These are phyloP conservation scores for Synanceia verrucosa DNA, from an alignment of 2,797 vertebrate species.

Conservation along the genomic window DNA sequence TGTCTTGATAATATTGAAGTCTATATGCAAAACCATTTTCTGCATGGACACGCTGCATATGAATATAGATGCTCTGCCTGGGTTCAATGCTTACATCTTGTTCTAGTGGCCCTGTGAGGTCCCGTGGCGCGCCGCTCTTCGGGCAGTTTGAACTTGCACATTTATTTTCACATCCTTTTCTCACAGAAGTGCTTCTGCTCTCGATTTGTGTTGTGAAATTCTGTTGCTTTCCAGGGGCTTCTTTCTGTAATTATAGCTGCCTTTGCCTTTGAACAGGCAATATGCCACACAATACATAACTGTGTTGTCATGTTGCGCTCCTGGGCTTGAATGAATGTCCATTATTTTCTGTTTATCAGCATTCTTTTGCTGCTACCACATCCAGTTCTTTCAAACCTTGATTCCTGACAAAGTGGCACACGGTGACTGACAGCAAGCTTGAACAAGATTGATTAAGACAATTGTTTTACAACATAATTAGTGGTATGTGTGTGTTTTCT, in stretches of 20 bases:
- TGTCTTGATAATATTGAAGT: constrained; percentile 11
- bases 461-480: constrained; percentile 6
- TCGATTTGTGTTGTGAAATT: not conserved
- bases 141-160: not conserved
- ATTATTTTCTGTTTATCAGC: not conserved
- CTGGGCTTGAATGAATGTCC: constrained; percentile 6
- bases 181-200: not conserved
- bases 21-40: constrained; percentile 8
- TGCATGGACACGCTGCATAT: constrained; percentile 12
- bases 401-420: constrained; percentile 10
- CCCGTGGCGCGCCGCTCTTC: not conserved
- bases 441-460: too few relatives aligned
- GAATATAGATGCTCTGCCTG: constrained; percentile 4
- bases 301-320: not conserved
- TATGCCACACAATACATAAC: not conserved
- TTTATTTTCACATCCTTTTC: not conserved
- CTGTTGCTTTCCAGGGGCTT: not conserved
- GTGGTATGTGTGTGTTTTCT: not conserved
- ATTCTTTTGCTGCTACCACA: constrained; percentile 1
- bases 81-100: constrained; percentile 3
- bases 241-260: not conserved
- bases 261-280: constrained; percentile 6
- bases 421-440: not conserved
- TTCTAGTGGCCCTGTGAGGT: not conserved
- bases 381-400: not conserved